Conservation (phyloP, 1,140 invertebrate genomes). For the Leptestheria dahalacensis region DNA sequence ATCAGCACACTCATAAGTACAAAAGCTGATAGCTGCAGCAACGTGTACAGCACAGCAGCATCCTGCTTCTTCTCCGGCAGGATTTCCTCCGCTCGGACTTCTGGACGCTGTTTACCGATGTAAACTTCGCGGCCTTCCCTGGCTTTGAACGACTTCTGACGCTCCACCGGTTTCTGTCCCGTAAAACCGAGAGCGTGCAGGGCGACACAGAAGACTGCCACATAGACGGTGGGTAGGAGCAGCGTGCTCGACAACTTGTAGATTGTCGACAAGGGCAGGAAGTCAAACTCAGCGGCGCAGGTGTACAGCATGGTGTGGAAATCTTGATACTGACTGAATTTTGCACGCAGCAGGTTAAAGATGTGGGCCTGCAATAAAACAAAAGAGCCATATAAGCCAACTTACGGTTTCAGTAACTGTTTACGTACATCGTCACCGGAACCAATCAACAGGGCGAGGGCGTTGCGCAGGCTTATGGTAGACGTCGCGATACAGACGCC, state of each 20-base stretch:
- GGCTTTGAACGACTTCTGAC: constrained; percentile 16
- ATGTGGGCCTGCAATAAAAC: constrained; percentile 44
- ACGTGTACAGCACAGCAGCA: constrained; percentile 47
- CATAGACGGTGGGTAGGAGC: constrained; percentile 38
- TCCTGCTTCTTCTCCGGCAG: not conserved
- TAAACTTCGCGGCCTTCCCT: constrained; percentile 13
- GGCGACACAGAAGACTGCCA: constrained; percentile 28
- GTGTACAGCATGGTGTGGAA: constrained; percentile 74
- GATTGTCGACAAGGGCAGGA: constrained; percentile 41
- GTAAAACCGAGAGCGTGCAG: constrained; percentile 2
- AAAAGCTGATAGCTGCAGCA: constrained; percentile 49
- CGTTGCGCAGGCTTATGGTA: constrained; percentile 14
- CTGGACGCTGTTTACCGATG: not conserved
- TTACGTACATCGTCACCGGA: constrained; percentile 41
- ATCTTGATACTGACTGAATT: constrained; percentile 53
- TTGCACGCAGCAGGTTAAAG: constrained; percentile 56
- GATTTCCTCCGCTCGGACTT: constrained; percentile 4
- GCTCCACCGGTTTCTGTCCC: not conserved
- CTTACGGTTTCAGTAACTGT: constrained; percentile 1
- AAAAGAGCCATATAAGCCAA: constrained; percentile 6
- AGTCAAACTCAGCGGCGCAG: constrained; percentile 68
- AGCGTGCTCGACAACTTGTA: constrained; percentile 35
- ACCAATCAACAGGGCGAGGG: constrained; percentile 30
- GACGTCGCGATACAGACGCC: not conserved
- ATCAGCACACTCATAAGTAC: constrained; percentile 56